A percentile compares a stretch with the other conserved stretches of the same genome.
Conservation (phyloP, 2,113 vertebrate species). For the Vulpes lagopus region DNA sequence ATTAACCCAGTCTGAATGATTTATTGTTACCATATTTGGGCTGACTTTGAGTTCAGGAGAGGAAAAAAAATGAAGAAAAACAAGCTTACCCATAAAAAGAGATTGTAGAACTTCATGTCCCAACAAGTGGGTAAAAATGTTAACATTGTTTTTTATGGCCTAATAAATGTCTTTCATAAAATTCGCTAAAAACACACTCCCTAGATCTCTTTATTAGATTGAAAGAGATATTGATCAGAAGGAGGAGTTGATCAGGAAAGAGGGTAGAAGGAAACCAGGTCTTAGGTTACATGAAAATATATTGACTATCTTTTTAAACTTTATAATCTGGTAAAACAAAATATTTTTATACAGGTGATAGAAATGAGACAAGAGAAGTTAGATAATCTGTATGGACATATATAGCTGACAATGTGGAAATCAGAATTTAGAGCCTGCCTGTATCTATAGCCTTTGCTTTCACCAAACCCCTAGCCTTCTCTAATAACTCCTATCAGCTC, state of each 20-base stretch:
- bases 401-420: slow-evolving; percentile 27
- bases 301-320: not conserved
- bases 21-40: slow-evolving; percentile 73
- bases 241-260: not conserved
- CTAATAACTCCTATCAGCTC: not conserved
- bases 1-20: slow-evolving; percentile 58
- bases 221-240: slow-evolving; percentile 70
- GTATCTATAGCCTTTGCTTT: not conserved
- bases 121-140: slow-evolving; percentile 78
- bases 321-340: slow-evolving; percentile 20
- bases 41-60: slow-evolving; percentile 23
- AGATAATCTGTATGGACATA: not conserved
- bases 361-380: not conserved
- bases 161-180: slow-evolving; percentile 81
- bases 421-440: not conserved
- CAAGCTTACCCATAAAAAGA: slow-evolving; percentile 77
- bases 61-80: slow-evolving; percentile 65
- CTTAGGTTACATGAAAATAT: slow-evolving; percentile 6
- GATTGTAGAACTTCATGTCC: slow-evolving; percentile 71
- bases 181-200: slow-evolving; percentile 66
- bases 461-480: not conserved
- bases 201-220: slow-evolving; percentile 74
- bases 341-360: not conserved
- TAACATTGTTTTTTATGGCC: slow-evolving; percentile 76
- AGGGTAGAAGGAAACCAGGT: not conserved